Conservation (phyloP, 2,113 vertebrate species). For the Apteryx owenii region DNA sequence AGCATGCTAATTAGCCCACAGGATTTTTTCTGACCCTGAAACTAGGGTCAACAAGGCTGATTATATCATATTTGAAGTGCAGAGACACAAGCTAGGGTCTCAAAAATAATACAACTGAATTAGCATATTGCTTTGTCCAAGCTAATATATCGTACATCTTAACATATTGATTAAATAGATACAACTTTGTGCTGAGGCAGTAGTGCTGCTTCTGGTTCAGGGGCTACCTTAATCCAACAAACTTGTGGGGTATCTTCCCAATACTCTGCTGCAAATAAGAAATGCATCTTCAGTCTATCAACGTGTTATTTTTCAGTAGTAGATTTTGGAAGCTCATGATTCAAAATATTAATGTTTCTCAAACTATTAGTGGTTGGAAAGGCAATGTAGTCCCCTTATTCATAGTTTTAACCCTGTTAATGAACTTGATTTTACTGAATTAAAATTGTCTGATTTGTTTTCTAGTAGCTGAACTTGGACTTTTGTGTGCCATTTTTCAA, state of each 20-base stretch:
- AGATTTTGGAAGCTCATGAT: background rate
- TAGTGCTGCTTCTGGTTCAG: background rate
- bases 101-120: background rate
- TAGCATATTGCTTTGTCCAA: background rate
- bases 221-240: background rate
- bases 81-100: background rate
- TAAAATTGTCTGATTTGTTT: background rate
- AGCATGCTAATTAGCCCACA: background rate
- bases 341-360: conserved; percentile 31
- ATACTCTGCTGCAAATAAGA: background rate
- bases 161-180: background rate
- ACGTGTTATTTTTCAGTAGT: background rate
- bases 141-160: background rate
- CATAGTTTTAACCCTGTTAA: conserved; percentile 43
- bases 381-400: conserved; percentile 51
- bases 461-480: background rate
- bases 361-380: conserved; percentile 46
- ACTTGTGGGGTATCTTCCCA: background rate
- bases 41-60: rapidly evolving
- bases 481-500: background rate
- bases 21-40: conserved; percentile 7
- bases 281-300: background rate
- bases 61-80: conserved; percentile 4
- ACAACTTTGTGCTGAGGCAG: background rate
- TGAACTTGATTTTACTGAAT: conserved; percentile 56